Base-by-base conservation (phyloP, 1,140 invertebrate species). In the Orius laevigatus region DNA sequence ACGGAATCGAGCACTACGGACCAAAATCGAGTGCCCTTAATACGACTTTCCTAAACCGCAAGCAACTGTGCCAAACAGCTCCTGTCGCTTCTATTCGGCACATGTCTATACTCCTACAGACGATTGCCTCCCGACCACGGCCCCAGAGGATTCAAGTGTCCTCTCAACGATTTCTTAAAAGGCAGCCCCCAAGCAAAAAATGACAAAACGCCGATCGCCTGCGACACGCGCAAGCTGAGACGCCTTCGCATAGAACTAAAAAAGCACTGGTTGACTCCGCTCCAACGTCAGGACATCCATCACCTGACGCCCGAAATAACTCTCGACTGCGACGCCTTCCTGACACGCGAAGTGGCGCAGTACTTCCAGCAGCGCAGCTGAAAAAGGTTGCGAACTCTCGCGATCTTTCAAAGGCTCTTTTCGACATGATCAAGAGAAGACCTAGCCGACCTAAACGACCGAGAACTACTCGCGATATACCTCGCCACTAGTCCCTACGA, bases 381-480 rank as follows among this genome's bases (percentile, higher is more conserved):
- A 8, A 45, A 52, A 6, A 9, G 40, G 1, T 58, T 56, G 55
- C 25, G 56, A 34, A 65, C 65, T 5, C 48, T 69, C 1, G 61
- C 48, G 5, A 69, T 68, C 52, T 65, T 42, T 66, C 63, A 11
- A 60, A 56, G 42, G 65, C 64, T 49, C 46, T n/a, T 69, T 0
- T 57, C 36, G 4, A 18, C 52, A n/a, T 12, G 41, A 58, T 0
- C 55, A 70, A 54, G 31, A 48, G n/a, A 60, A 62, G 20, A n/a
- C n/a, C n/a, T 67, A 67, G 36, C 56, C 56, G 10, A 56, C 62
- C 2, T 70, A n/a, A n/a, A 64, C 56, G 66, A 68, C 50, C 45
- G 63, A 5, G 67, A 73, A 54, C 52, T 72, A 1, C 44, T 70
- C 4, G 69, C 64, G 1, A 62, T 67, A 14, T 71, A 68, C 54